A percentile compares a stretch with the other conserved stretches of the same genome.
phyloP scores from a whole-genome alignment of 2,888 invertebrate species.

The Eupithecia insigniata region DNA sequence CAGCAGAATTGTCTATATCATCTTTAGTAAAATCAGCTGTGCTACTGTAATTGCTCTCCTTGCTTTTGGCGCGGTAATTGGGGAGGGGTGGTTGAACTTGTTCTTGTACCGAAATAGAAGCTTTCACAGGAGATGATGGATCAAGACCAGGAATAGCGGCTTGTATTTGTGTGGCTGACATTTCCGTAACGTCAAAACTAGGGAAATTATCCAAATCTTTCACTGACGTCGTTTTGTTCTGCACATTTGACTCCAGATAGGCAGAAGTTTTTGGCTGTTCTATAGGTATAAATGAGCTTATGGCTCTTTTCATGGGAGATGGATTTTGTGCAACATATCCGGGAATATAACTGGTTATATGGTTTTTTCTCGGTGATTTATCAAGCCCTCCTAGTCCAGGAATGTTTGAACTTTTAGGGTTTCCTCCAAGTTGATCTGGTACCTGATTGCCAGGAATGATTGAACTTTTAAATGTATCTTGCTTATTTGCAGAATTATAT shows the following conservation, averaged over 20 bases:
- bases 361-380: conserved; percentile 22
- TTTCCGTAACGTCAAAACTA: conserved; percentile 5
- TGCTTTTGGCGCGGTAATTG: conserved; percentile 1
- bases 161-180: conserved; percentile 6
- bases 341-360: conserved; percentile 18
- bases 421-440: conserved; percentile 9
- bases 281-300: conserved; percentile 31
- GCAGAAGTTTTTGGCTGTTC: conserved; percentile 11
- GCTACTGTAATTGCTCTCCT: conserved; percentile 15
- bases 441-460: neutral
- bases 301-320: conserved; percentile 26
- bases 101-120: conserved; percentile 1
- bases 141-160: conserved; percentile 23
- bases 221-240: conserved; percentile 11
- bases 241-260: conserved; percentile 7
- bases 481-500: conserved; percentile 18
- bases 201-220: conserved; percentile 12
- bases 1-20: conserved; percentile 52
- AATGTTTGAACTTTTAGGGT: conserved; percentile 12
- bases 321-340: conserved; percentile 9
- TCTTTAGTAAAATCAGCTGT: conserved; percentile 57
- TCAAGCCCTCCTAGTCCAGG: conserved; percentile 8
- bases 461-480: conserved; percentile 12
- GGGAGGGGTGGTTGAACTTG: neutral
- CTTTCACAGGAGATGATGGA: neutral